Evolutionary conservation across 92 coral and sea anemone genomes (phyloP), one percentile per base, ranked within the genome.

Genomic region (Bergia sp.): DNA sequence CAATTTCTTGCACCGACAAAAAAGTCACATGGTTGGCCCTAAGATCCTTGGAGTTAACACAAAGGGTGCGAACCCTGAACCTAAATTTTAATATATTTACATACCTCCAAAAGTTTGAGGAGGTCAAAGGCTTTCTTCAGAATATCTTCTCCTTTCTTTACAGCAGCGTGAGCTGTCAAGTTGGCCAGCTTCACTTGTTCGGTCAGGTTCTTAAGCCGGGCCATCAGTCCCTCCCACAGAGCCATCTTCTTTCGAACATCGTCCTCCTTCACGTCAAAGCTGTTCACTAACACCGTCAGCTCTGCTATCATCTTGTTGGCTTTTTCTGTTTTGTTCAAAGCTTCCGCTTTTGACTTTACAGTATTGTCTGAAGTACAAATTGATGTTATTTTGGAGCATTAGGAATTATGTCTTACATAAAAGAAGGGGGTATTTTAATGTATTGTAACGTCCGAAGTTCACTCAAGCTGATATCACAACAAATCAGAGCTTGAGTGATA

Each of bases 211-310:
- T 89, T 89, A 0, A 96, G 93, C 85, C 92, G 65, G 39, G 86
- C 93, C 50, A 95, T 49, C 66, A 95, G 93, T 50, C 94, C 94
- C 40, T 93, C 93, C 98, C 98, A 93, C 88, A 93, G 87, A 10
- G 92, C 96, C 96, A 95, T 95, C 91, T 95, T 95, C 89, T 89
- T 93, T 23, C 98, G 93, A 21, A 95, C 96, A 44, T 92, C 96
- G 4, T 91, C 98, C 58, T 95, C 98, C 57, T 93, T 93, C 58
- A 45, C 92, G 86, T 93, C 88, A 49, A 95, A 95, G 79, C 90
- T 89, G 72, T 71, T 42, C 10, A 94, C 95, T 44, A 97, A 82
- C 42, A 76, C 85, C 29, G 90, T 92, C 88, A 96, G 93, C 72
- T 86, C 92, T 29, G 67, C 92, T 45, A 94, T 86, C 50, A 97